Percentiles rank a stretch among this genome's conserved stretches.
Conservation (phyloP, 2,113 vertebrate genomes). For the Perognathus longimembris region DNA sequence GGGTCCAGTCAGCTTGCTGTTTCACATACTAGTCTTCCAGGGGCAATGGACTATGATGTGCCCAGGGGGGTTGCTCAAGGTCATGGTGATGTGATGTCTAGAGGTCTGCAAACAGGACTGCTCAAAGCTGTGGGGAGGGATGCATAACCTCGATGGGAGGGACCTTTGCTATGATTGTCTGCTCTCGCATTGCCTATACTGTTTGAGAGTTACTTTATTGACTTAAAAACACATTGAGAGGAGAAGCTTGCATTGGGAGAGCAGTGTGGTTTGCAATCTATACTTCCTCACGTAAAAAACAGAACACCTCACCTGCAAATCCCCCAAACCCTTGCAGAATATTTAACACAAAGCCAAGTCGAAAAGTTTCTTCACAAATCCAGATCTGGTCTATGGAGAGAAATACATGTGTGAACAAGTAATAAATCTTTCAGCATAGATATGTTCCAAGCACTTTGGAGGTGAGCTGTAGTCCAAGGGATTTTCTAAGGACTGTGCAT, state of each 20-base stretch:
- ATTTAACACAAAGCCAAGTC: not conserved
- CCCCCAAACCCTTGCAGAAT: not conserved
- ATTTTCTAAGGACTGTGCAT: not conserved
- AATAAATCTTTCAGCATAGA: not conserved
- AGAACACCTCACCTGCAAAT: not conserved
- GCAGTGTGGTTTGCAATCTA: not conserved
- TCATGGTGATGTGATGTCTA: too few relatives aligned
- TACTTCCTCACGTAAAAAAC: not conserved
- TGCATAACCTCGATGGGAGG: too few relatives aligned
- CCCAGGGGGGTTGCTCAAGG: too few relatives aligned
- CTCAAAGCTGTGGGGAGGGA: too few relatives aligned
- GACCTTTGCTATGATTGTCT: too few relatives aligned
- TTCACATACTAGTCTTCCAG: too few relatives aligned
- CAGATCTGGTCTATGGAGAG: not conserved
- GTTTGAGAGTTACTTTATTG: not conserved
- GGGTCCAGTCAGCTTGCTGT: too few relatives aligned
- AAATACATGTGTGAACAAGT: not conserved
- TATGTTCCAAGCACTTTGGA: not conserved
- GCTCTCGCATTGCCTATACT: not conserved
- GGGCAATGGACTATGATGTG: too few relatives aligned
- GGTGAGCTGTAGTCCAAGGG: not conserved
- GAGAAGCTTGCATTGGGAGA: not conserved
- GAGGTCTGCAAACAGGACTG: too few relatives aligned
- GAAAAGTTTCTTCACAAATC: not conserved
- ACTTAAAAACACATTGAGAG: slow-evolving; percentile 13